phyloP scores from a whole-genome alignment of 1,140 invertebrate genomes.

The Ceratitis capitata region DNA sequence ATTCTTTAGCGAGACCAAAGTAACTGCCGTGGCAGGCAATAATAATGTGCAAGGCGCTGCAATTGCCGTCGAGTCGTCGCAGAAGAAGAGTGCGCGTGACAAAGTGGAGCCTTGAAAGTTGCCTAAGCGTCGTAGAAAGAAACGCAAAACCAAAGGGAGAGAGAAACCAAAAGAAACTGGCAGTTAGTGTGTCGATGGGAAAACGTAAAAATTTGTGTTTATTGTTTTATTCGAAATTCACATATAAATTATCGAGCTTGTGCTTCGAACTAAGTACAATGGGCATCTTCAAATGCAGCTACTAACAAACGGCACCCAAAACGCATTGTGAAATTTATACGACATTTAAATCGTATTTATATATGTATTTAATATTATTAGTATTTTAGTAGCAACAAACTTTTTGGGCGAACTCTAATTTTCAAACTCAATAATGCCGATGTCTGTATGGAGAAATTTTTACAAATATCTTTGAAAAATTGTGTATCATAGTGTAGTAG shows the following conservation, averaged over 20 bases:
- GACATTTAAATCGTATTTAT: neutral
- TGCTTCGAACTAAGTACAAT: neutral
- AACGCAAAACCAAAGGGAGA: neutral
- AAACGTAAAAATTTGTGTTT: neutral
- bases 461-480: conserved; percentile 20
- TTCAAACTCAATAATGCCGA: neutral
- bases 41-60: neutral
- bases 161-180: conserved; percentile 26
- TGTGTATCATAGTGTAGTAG: conserved; percentile 34
- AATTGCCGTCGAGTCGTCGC: neutral
- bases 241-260: neutral
- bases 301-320: neutral
- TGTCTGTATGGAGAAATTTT: neutral
- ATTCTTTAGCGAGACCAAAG: conserved; percentile 65
- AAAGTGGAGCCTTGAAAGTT: conserved; percentile 4
- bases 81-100: conserved; percentile 3
- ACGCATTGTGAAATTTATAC: neutral
- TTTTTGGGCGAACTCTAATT: conserved; percentile 1
- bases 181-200: neutral
- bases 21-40: neutral
- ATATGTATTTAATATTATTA: neutral
- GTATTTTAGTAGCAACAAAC: neutral
- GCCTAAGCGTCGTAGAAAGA: conserved; percentile 8
- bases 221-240: neutral
- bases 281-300: neutral